Evolutionary conservation across 2,113 vertebrate genomes (phyloP).

Genomic region (Casuarius casuarius): DNA sequence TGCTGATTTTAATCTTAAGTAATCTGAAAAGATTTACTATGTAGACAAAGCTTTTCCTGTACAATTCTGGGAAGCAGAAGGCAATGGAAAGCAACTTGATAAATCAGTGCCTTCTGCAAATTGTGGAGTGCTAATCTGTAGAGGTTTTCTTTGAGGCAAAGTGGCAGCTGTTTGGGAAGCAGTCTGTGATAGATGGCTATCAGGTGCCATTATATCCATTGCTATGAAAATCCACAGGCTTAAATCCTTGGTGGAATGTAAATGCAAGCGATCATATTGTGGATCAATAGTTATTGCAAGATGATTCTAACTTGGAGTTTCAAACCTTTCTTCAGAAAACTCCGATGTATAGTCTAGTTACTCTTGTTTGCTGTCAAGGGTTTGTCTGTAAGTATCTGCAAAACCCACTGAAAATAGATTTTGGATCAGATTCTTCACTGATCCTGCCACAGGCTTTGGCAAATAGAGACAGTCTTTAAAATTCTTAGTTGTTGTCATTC

Average conservation of each 20-base stretch:
- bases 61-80: background rate
- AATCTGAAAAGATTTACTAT: background rate
- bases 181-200: background rate
- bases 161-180: background rate
- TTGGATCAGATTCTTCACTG: background rate
- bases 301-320: background rate
- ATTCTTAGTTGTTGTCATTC: background rate
- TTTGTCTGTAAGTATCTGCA: background rate
- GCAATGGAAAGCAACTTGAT: fast-evolving
- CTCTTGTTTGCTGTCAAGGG: background rate
- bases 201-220: background rate
- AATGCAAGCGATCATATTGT: background rate
- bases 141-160: background rate
- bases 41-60: background rate
- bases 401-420: background rate
- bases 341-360: background rate
- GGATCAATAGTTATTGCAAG: background rate
- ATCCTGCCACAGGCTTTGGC: background rate
- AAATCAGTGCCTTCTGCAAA: background rate
- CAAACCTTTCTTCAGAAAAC: background rate
- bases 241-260: background rate
- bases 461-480: background rate
- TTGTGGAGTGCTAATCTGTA: background rate
- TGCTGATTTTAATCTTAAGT: background rate
- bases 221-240: background rate